A percentile compares a stretch with the other conserved stretches of the same genome.
Evolutionary conservation across 2,113 vertebrate species (phyloP).

Genomic region (Gadus macrocephalus): DNA sequence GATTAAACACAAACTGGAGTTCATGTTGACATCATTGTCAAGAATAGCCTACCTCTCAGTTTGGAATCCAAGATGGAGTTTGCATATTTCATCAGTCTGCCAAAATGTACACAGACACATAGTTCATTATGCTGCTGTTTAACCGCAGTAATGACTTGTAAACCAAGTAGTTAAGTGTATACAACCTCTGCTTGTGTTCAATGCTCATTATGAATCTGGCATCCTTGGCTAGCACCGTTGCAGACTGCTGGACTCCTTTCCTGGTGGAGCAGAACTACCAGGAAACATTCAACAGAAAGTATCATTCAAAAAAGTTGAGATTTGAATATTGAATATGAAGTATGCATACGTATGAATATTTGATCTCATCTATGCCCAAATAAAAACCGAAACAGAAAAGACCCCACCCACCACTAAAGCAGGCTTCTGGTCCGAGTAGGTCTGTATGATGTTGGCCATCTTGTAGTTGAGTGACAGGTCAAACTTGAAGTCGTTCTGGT

Average conservation of each 20-base stretch:
- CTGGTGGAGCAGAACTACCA: slow-evolving; percentile 94
- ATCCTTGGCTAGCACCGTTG: slow-evolving; percentile 87
- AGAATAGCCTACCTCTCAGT: slow-evolving; percentile 80
- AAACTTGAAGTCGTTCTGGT: slow-evolving; percentile 94
- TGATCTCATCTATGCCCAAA: no score
- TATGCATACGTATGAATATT: no score
- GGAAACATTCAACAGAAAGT: slow-evolving; percentile 40
- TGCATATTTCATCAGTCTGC: slow-evolving; percentile 82
- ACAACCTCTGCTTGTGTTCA: slow-evolving; percentile 88
- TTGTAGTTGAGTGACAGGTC: slow-evolving; percentile 95
- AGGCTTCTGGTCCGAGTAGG: slow-evolving; percentile 92
- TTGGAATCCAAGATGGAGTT: slow-evolving; percentile 85
- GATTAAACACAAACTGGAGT: no score
- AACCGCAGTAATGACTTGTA: neutral
- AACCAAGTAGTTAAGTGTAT: slow-evolving; percentile 6
- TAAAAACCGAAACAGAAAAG: neutral
- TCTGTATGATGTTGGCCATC: slow-evolving; percentile 87
- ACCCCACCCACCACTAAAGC: slow-evolving; percentile 82
- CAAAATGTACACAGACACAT: slow-evolving; percentile 1
- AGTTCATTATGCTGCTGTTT: neutral
- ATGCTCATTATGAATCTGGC: slow-evolving; percentile 83
- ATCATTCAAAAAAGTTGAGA: neutral
- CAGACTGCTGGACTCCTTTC: slow-evolving; percentile 94
- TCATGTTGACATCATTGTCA: neutral
- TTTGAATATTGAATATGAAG: no score